Evolutionary conservation across 2,797 vertebrate genomes (phyloP).

Genomic region (Anomalospiza imberbis): DNA sequence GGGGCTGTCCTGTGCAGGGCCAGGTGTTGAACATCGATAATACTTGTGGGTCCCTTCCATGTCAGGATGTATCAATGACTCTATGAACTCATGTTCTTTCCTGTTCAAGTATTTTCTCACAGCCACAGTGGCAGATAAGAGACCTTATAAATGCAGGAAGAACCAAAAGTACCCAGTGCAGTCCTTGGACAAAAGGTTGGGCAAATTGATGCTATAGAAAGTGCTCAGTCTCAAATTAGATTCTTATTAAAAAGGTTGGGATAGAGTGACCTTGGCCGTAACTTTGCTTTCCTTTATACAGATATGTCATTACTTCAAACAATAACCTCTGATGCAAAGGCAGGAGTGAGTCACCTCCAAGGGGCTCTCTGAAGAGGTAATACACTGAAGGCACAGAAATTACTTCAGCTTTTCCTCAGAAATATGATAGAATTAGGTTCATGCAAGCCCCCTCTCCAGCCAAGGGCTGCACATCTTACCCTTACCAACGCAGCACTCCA

Average conservation of each 20-base stretch:
- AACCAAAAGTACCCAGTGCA: not conserved
- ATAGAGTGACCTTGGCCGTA: not conserved
- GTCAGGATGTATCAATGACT: not conserved
- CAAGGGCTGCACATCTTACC: not conserved
- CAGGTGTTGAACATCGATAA: fast-evolving
- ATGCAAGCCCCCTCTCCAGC: not conserved
- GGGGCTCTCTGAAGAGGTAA: not conserved
- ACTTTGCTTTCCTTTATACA: not conserved
- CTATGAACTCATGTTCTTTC: not conserved
- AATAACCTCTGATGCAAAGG: not conserved
- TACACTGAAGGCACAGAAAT: not conserved
- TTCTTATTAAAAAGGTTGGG: not conserved
- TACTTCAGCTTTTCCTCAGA: not conserved
- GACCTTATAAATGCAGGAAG: not conserved
- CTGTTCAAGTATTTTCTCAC: not conserved
- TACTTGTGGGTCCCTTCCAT: not conserved
- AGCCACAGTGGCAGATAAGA: not conserved
- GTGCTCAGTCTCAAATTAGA: not conserved
- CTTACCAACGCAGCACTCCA: fast-evolving
- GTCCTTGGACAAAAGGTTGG: not conserved
- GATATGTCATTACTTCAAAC: not conserved
- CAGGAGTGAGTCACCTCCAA: not conserved
- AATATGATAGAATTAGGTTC: not conserved
- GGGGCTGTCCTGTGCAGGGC: not conserved
- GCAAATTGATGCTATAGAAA: not conserved